Conservation (phyloP, 1,140 invertebrate genomes). For the Aporrectodea caliginosa region DNA sequence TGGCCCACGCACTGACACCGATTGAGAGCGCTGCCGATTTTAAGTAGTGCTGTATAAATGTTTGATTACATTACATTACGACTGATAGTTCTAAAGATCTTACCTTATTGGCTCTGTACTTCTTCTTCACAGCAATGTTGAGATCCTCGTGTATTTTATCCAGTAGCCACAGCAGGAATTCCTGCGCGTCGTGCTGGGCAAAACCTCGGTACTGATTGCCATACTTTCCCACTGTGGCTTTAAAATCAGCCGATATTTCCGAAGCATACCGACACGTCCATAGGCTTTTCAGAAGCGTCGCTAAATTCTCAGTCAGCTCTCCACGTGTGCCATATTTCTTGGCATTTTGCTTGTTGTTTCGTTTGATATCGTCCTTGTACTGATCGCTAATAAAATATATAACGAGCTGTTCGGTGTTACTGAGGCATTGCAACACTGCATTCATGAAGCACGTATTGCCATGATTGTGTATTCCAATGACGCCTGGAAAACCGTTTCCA, state of each 20-base stretch:
- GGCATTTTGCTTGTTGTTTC: conserved; percentile 79
- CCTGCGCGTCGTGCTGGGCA: conserved; percentile 76
- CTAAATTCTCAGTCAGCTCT: conserved; percentile 84
- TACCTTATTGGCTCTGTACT: conserved; percentile 86
- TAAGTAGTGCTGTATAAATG: too few relatives aligned
- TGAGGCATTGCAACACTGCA: conserved; percentile 88
- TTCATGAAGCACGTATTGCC: conserved; percentile 97
- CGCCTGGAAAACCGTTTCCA: conserved; percentile 50
- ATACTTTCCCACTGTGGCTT: conserved; percentile 69
- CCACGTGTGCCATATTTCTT: conserved; percentile 85
- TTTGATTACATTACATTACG: too few relatives aligned
- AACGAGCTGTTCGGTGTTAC: conserved; percentile 85
- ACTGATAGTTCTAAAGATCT: too few relatives aligned
- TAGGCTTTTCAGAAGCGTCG: conserved; percentile 79
- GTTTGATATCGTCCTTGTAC: conserved; percentile 82
- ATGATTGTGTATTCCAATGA: conserved; percentile 66
- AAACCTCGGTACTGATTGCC: conserved; percentile 50
- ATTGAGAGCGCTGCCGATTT: too few relatives aligned
- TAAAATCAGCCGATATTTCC: conserved; percentile 82
- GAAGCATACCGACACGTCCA: conserved; percentile 87
- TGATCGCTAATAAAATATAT: conserved; percentile 91
- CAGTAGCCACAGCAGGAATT: conserved; percentile 93
- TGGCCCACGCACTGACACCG: too few relatives aligned
- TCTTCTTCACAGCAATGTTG: conserved; percentile 40
- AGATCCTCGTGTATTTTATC: conserved; percentile 97